phyloP scores from a whole-genome alignment of 92 coral and sea anemone genomes.

The Palythoa caribaeorum region DNA sequence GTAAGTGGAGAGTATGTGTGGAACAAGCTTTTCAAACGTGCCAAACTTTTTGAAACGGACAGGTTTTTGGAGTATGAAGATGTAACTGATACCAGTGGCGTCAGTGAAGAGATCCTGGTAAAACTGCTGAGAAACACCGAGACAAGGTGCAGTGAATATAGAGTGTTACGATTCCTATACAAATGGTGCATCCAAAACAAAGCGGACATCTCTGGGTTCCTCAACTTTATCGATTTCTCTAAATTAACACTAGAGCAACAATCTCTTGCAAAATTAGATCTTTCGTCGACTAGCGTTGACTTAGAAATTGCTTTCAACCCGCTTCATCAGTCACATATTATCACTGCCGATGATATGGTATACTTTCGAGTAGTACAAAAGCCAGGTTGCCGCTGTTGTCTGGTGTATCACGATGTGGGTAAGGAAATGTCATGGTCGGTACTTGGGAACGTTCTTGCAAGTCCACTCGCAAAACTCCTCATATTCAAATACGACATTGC shows the following conservation, averaged over 20 bases:
- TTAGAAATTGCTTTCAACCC: constrained; percentile 62
- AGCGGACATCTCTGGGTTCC: constrained; percentile 51
- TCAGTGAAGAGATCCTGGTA: constrained; percentile 67
- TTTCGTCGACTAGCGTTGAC: constrained; percentile 38
- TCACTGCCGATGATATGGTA: constrained; percentile 62
- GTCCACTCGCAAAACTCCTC: constrained; percentile 70
- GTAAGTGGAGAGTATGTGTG: constrained; percentile 72
- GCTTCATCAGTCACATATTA: constrained; percentile 73
- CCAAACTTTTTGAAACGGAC: constrained; percentile 69
- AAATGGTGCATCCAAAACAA: constrained; percentile 71
- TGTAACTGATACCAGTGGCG: constrained; percentile 35
- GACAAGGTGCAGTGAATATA: constrained; percentile 73
- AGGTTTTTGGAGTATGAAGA: constrained; percentile 34
- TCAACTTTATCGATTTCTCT: constrained; percentile 71
- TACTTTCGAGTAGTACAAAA: constrained; percentile 38
- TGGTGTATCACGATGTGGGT: constrained; percentile 67
- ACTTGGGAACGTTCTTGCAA: constrained; percentile 69
- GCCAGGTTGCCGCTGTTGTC: constrained; percentile 58
- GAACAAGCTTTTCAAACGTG: constrained; percentile 73
- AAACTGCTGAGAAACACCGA: constrained; percentile 59
- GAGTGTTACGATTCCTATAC: constrained; percentile 75
- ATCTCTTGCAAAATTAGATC: constrained; percentile 55
- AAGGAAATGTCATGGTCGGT: constrained; percentile 74
- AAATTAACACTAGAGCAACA: constrained; percentile 68
- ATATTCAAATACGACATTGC: constrained; percentile 74